A percentile compares a stretch with the other conserved stretches of the same genome.
These are phyloP conservation scores for Drosophila ironensis DNA, from an alignment of 1,140 invertebrate species.

Conservation along the genomic window DNA sequence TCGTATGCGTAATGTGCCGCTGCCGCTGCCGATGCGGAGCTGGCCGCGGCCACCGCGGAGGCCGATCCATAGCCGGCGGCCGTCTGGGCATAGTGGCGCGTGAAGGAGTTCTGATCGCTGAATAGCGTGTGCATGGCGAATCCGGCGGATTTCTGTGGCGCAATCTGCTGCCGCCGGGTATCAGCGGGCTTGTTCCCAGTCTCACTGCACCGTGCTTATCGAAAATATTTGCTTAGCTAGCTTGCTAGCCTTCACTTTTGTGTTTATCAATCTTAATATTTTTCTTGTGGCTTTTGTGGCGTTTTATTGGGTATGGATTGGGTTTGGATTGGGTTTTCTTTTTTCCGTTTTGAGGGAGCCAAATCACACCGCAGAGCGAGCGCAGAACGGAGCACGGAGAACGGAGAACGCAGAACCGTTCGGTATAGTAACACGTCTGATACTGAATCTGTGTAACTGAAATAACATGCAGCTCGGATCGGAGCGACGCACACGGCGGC, in stretches of 20 bases:
- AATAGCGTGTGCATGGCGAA: conserved; percentile 92
- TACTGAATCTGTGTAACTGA: conserved; percentile 82
- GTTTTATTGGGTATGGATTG: no score
- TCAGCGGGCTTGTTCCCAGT: conserved; percentile 2
- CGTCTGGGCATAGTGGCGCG: conserved; percentile 83
- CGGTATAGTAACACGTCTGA: conserved; percentile 81
- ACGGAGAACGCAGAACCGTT: conserved; percentile 61
- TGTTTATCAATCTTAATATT: conserved; percentile 3
- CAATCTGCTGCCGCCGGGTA: background rate
- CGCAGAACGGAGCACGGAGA: conserved; percentile 48
- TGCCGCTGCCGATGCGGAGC: conserved; percentile 82
- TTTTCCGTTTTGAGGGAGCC: conserved; percentile 23
- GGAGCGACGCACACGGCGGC: conserved; percentile 47
- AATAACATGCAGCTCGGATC: conserved; percentile 80
- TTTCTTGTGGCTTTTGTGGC: conserved; percentile 14
- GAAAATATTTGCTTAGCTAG: conserved; percentile 69
- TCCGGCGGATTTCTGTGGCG: conserved; percentile 8
- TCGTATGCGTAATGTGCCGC: conserved; percentile 85
- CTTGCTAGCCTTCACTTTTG: background rate
- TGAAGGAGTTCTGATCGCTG: conserved; percentile 90
- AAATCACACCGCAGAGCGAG: conserved; percentile 45
- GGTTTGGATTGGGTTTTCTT: background rate
- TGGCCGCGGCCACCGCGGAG: conserved; percentile 82
- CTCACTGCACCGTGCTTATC: conserved; percentile 22
- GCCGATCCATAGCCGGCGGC: conserved; percentile 83